phyloP scores from a whole-genome alignment of 1,140 invertebrate genomes.

The Macrostomum lignano region DNA sequence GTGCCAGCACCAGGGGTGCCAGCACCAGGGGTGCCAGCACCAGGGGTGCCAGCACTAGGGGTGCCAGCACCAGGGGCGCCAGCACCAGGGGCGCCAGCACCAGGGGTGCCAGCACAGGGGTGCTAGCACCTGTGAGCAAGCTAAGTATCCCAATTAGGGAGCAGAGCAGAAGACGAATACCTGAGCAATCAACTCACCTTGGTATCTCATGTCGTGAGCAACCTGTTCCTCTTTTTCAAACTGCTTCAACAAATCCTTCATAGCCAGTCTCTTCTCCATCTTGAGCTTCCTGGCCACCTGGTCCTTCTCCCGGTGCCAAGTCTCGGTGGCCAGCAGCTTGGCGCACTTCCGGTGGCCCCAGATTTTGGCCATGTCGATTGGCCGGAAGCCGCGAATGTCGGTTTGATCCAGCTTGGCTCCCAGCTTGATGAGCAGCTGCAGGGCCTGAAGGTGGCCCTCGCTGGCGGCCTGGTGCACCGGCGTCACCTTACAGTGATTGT shows the following conservation, averaged over 20 bases:
- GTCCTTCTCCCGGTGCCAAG: conserved; percentile 23
- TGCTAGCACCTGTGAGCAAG: no score
- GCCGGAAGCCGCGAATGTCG: conserved; percentile 18
- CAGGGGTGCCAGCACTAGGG: no score
- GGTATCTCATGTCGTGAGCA: background rate
- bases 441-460: conserved; percentile 22
- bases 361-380: conserved; percentile 23
- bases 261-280: conserved; percentile 17
- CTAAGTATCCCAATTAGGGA: no score
- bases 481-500: conserved; percentile 19
- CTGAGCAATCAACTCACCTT: no score
- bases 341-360: conserved; percentile 27
- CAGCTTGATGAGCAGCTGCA: conserved; percentile 19
- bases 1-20: no score
- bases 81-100: no score
- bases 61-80: no score
- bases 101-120: no score
- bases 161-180: no score
- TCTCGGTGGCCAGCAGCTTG: conserved; percentile 22
- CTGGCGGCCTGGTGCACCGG: conserved; percentile 24
- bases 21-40: no score
- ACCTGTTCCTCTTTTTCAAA: conserved; percentile 14
- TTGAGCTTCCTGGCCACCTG: conserved; percentile 16
- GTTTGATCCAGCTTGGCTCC: conserved; percentile 16
- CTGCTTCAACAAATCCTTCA: conserved; percentile 16